phyloP scores from a whole-genome alignment of 2,888 invertebrate species.

The Hirtodrosophila trivittata region DNA sequence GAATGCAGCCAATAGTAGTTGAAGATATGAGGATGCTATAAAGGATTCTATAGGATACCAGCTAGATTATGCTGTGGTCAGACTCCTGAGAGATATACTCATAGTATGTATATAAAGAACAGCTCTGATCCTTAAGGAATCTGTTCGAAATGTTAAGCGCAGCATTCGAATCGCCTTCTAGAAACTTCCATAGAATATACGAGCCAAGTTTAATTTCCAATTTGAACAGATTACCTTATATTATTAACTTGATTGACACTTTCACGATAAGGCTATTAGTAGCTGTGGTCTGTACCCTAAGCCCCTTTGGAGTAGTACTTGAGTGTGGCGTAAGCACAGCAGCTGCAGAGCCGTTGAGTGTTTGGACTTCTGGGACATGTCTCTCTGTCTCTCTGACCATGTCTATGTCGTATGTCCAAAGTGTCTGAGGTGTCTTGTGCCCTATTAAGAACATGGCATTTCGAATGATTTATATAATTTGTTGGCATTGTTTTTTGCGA shows the following conservation, averaged over 20 bases:
- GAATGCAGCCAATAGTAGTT: too few relatives aligned
- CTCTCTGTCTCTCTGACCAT: constrained; percentile 49
- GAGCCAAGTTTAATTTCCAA: too few relatives aligned
- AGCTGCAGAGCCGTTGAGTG: constrained; percentile 43
- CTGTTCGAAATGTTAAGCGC: too few relatives aligned
- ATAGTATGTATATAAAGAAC: too few relatives aligned
- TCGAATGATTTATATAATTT: constrained; percentile 75
- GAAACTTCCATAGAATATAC: too few relatives aligned
- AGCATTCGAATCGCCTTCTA: too few relatives aligned
- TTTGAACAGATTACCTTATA: constrained; percentile 5
- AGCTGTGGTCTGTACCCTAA: background rate
- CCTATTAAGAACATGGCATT: constrained; percentile 74
- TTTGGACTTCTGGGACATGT: constrained; percentile 44
- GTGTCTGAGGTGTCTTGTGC: constrained; percentile 69
- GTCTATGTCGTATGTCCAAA: constrained; percentile 20
- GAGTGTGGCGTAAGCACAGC: constrained; percentile 57
- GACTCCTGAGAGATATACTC: too few relatives aligned
- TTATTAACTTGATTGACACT: constrained; percentile 53
- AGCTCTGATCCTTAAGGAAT: too few relatives aligned
- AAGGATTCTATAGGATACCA: too few relatives aligned
- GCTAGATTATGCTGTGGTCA: too few relatives aligned
- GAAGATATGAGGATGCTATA: too few relatives aligned
- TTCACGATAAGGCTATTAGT: constrained; percentile 45
- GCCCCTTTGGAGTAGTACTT: too few relatives aligned
- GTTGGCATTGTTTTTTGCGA: constrained; percentile 58